Conservation (phyloP, 2,888 invertebrate species). For the Pseudococcus longispinus region DNA sequence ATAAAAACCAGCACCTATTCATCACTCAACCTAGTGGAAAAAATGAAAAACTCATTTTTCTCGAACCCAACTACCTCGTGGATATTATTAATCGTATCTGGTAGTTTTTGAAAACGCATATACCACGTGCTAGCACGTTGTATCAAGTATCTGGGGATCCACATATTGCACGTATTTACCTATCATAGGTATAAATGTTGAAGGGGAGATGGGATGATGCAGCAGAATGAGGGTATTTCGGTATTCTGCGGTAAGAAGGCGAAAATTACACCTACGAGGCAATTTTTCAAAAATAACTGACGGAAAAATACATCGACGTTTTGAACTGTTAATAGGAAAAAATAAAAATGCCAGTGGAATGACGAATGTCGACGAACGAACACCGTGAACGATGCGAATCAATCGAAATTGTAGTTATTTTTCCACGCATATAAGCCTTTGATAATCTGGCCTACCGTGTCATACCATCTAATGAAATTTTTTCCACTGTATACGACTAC, state of each 20-base stretch:
- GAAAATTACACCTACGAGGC: constrained; percentile 8
- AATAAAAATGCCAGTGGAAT: not conserved
- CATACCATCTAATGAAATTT: not conserved
- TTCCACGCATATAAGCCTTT: not conserved
- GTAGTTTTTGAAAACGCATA: no score
- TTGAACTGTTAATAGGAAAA: constrained; percentile 9
- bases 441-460: not conserved
- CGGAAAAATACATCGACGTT: not conserved
- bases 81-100: no score
- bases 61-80: no score
- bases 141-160: no score
- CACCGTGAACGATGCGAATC: not conserved
- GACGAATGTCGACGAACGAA: constrained; percentile 12
- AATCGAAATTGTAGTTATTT: constrained; percentile 1
- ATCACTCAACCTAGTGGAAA: no score
- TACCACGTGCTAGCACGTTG: no score
- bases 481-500: not conserved
- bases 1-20: no score
- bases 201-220: no score
- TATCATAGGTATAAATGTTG: no score
- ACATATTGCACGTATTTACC: no score
- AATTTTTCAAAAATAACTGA: constrained; percentile 23
- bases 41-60: no score
- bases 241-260: not conserved
- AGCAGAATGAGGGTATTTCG: not conserved